Percentiles rank a stretch among this genome's conserved stretches.
Evolutionary conservation across 2,797 vertebrate species (phyloP).

Genomic region (Bradypodion pumilum): DNA sequence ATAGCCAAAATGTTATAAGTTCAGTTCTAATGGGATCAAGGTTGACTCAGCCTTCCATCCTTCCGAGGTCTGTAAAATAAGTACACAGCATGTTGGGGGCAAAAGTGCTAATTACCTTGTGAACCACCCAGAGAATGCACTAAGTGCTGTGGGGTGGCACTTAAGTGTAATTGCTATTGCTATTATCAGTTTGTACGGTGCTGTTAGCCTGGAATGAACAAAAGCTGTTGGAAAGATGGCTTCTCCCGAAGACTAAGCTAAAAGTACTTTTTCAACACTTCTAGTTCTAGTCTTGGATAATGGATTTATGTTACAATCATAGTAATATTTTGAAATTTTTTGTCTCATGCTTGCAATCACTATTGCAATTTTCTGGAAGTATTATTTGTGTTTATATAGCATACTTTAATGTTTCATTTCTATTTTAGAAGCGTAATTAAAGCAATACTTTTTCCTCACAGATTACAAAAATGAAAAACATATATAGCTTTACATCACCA

Average conservation of each 20-base stretch:
- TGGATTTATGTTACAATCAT: too few species aligned
- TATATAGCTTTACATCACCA: conserved; percentile 89
- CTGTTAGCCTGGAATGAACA: not conserved
- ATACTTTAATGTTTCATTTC: conserved; percentile 49
- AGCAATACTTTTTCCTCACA: too few species aligned
- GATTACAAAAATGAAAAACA: conserved; percentile 90
- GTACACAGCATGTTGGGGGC: too few species aligned
- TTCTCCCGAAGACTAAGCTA: not conserved
- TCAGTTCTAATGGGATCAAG: too few species aligned
- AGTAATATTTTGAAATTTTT: not conserved
- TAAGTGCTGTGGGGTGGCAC: too few species aligned
- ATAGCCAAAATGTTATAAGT: too few species aligned
- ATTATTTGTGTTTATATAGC: conserved; percentile 37
- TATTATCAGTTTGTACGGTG: not conserved
- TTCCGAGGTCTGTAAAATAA: too few species aligned
- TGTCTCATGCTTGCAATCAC: not conserved
- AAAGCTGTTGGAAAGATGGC: not conserved
- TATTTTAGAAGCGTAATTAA: too few species aligned
- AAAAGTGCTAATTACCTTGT: too few species aligned
- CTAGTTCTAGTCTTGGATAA: not conserved
- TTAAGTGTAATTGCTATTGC: too few species aligned
- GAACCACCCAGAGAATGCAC: too few species aligned
- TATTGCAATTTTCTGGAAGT: not conserved
- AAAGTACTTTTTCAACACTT: not conserved
- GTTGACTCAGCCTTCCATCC: too few species aligned